These are phyloP conservation scores for Chrosomus eos DNA, from an alignment of 2,797 vertebrate species.

Conservation along the genomic window DNA sequence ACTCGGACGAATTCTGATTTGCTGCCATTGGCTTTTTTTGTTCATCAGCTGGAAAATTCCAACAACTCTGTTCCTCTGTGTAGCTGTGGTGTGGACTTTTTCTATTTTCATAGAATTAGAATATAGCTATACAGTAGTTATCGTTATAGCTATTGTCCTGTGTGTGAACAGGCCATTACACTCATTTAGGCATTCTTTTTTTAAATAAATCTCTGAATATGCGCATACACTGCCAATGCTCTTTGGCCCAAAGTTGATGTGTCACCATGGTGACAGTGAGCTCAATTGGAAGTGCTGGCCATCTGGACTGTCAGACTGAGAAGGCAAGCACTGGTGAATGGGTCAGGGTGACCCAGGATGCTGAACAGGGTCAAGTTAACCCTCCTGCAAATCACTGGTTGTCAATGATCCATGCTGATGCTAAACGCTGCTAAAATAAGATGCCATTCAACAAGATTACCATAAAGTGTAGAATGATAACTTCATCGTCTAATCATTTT, in stretches of 20 bases:
- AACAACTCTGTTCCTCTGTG: neutral
- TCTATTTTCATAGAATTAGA: neutral
- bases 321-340: neutral
- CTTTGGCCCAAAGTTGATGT: neutral
- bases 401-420: neutral
- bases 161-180: neutral
- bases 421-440: neutral
- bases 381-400: neutral
- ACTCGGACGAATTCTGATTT: neutral
- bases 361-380: constrained; percentile 19
- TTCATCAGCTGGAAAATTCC: neutral
- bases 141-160: neutral
- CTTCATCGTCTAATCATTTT: neutral
- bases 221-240: neutral
- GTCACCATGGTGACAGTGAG: constrained; percentile 34
- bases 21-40: neutral
- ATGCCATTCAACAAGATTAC: neutral
- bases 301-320: constrained; percentile 22
- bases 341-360: constrained; percentile 26
- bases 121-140: neutral
- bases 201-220: neutral
- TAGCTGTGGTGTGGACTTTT: neutral
- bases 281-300: neutral
- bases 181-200: neutral
- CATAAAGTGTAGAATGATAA: neutral